phyloP scores from a whole-genome alignment of 1,140 invertebrate genomes.

The Orussus abietinus region DNA sequence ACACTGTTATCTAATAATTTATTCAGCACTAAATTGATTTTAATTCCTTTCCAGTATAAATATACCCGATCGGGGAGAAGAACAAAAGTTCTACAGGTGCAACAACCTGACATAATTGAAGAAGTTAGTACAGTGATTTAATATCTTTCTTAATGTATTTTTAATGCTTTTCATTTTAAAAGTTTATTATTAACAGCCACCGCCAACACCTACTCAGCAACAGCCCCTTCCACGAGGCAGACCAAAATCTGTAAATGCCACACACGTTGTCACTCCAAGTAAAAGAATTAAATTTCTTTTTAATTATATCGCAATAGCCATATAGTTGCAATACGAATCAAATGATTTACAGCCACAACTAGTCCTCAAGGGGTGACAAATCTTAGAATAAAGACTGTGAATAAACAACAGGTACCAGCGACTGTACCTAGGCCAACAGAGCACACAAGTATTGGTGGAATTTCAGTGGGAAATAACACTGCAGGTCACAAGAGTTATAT shows the following conservation, averaged over 20 bases:
- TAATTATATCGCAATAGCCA: no score
- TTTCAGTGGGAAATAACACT: conserved; percentile 57
- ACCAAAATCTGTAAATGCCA: conserved; percentile 18
- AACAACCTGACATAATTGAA: conserved; percentile 42
- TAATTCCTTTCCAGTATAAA: conserved; percentile 26
- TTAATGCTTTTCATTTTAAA: conserved; percentile 3
- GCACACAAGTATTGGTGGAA: conserved; percentile 63
- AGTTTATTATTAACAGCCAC: conserved; percentile 5
- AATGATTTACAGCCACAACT: conserved; percentile 25
- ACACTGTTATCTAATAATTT: neutral
- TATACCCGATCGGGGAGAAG: conserved; percentile 25
- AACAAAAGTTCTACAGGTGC: conserved; percentile 28
- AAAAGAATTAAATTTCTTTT: no score
- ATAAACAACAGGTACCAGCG: conserved; percentile 20
- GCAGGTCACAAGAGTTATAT: conserved; percentile 44
- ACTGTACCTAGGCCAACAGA: conserved; percentile 58
- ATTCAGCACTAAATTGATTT: conserved; percentile 7
- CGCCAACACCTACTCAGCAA: conserved; percentile 9
- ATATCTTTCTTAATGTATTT: conserved; percentile 2
- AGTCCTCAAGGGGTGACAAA: conserved; percentile 32
- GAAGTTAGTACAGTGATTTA: conserved; percentile 26
- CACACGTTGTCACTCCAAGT: conserved; percentile 32
- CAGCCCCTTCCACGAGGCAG: conserved; percentile 13
- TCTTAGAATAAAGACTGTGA: conserved; percentile 38
- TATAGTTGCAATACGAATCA: no score